Evolutionary conservation across 2,888 invertebrate species (phyloP).

Genomic region (Phoronis australis): DNA sequence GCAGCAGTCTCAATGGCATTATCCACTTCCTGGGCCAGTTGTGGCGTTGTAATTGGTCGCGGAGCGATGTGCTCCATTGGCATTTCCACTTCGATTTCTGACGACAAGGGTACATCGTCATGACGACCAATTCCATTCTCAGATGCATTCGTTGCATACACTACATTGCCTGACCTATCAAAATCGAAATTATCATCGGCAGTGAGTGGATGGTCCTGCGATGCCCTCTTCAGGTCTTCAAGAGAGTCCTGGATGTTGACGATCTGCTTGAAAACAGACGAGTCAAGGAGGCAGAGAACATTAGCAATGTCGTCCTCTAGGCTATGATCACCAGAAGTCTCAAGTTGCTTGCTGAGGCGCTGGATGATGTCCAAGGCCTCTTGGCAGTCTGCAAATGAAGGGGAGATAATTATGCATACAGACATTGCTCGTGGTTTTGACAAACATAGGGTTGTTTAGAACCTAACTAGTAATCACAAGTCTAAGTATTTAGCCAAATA

Average conservation of each 20-base stretch:
- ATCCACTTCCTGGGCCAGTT: conserved; percentile 56
- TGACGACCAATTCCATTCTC: too few species aligned
- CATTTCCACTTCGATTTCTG: too few species aligned
- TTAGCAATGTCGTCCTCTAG: conserved; percentile 68
- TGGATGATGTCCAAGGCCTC: conserved; percentile 84
- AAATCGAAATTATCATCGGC: conserved; percentile 79
- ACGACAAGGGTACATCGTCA: too few species aligned
- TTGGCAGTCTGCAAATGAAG: conserved; percentile 65
- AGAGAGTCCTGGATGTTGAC: conserved; percentile 88
- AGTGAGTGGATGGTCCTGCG: conserved; percentile 41
- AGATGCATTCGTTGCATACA: too few species aligned
- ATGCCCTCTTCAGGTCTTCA: conserved; percentile 73
- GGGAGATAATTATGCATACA: not conserved
- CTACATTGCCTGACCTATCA: too few species aligned
- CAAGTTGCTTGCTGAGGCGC: conserved; percentile 78
- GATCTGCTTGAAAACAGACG: conserved; percentile 85
- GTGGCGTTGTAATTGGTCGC: conserved; percentile 17
- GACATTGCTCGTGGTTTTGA: too few species aligned
- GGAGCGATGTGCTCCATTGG: too few species aligned
- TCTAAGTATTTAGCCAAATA: too few species aligned
- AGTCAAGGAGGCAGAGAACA: conserved; percentile 73
- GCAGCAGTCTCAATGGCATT: conserved; percentile 59
- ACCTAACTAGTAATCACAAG: too few species aligned
- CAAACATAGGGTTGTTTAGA: too few species aligned
- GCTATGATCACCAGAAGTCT: conserved; percentile 64